A percentile compares a stretch with the other conserved stretches of the same genome.
These are phyloP conservation scores for Pipistrellus pipistrellus DNA, from an alignment of 2,797 vertebrate species.

Conservation along the genomic window DNA sequence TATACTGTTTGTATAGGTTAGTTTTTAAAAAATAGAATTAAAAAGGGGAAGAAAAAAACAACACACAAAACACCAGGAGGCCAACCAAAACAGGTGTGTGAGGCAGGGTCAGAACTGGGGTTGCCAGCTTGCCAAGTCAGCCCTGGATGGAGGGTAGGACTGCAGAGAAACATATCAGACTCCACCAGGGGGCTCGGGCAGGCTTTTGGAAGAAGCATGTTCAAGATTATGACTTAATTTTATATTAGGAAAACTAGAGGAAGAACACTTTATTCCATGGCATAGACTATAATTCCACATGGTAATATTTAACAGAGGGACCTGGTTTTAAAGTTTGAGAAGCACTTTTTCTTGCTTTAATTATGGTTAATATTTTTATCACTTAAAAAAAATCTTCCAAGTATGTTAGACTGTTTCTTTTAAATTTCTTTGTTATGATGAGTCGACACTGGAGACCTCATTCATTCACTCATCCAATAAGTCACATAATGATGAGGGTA, in stretches of 20 bases:
- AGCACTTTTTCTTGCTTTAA: slow-evolving; percentile 5
- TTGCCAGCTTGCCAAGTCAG: not conserved
- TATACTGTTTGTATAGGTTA: not conserved
- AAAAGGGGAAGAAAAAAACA: not conserved
- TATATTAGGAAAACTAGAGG: slow-evolving; percentile 2
- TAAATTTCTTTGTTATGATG: not conserved
- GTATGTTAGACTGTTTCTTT: not conserved
- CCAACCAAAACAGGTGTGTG: not conserved
- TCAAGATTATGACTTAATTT: not conserved
- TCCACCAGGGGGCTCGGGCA: not conserved
- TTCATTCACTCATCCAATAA: not conserved
- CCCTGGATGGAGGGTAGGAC: not conserved
- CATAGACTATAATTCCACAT: not conserved
- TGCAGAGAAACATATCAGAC: accelerated
- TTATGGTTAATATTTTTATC: slow-evolving; percentile 20
- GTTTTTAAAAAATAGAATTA: not conserved
- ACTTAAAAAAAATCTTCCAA: slow-evolving; percentile 12
- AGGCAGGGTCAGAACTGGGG: not conserved
- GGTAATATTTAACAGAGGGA: not conserved
- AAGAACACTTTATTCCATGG: not conserved
- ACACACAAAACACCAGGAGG: not conserved
- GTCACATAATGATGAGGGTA: not conserved
- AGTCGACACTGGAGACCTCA: not conserved
- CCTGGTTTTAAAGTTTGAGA: slow-evolving; percentile 33
- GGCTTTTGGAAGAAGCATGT: not conserved